Evolutionary conservation across 2,113 vertebrate genomes (phyloP).

Genomic region (Seriola quinqueradiata): DNA sequence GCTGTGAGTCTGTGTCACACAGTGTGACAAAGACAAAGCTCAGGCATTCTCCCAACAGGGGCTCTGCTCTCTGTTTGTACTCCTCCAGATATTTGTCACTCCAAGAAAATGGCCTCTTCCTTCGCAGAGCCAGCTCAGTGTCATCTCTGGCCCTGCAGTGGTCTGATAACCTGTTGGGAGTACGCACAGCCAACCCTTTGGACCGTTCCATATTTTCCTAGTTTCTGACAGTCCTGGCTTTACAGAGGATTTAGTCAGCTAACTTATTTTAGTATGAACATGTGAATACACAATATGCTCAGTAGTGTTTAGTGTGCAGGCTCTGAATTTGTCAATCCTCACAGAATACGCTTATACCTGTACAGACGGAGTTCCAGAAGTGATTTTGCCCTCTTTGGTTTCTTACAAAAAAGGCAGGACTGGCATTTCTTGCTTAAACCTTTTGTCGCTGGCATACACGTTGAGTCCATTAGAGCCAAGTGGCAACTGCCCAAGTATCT

Average conservation of each 20-base stretch:
- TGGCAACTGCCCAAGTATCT: neutral
- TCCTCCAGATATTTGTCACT: slow-evolving; percentile 79
- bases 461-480: neutral
- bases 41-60: slow-evolving; percentile 75
- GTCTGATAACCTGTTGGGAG: slow-evolving; percentile 68
- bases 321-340: neutral
- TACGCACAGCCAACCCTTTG: slow-evolving; percentile 35
- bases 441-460: neutral
- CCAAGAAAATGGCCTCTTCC: slow-evolving; percentile 72
- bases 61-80: slow-evolving; percentile 73
- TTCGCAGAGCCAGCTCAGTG: slow-evolving; percentile 57
- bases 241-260: slow-evolving; percentile 25
- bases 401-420: neutral
- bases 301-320: neutral
- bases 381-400: neutral
- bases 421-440: neutral
- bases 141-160: slow-evolving; percentile 64
- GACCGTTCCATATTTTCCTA: slow-evolving; percentile 33
- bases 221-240: slow-evolving; percentile 17
- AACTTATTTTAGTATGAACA: slow-evolving; percentile 19
- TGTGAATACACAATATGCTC: neutral
- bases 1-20: slow-evolving; percentile 73
- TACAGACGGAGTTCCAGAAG: neutral
- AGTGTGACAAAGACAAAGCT: slow-evolving; percentile 80
- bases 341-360: slow-evolving; percentile 4